Evolutionary conservation across 1,140 invertebrate genomes (phyloP).

Genomic region (Carposina sasakii): DNA sequence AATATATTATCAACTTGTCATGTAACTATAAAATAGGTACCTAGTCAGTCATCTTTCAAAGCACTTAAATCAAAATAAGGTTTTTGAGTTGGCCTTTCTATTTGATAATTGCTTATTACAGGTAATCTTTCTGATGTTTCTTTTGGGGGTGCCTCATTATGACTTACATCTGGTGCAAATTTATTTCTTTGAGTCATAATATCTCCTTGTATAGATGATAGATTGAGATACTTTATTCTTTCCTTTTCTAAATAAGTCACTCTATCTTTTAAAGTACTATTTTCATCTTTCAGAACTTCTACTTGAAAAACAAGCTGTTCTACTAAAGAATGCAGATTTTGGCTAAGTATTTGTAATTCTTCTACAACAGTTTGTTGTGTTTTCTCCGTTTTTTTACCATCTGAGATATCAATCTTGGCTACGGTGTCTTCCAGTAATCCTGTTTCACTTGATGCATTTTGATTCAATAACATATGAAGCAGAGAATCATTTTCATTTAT

Average conservation of each 20-base stretch:
- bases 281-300: constrained; percentile 75
- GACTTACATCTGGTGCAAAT: constrained; percentile 10
- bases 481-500: constrained; percentile 78
- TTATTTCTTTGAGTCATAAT: constrained; percentile 26
- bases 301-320: constrained; percentile 74
- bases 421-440: constrained; percentile 30
- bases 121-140: constrained; percentile 19
- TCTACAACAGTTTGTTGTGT: constrained; percentile 74
- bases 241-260: constrained; percentile 69
- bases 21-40: too few relatives aligned
- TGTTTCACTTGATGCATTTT: constrained; percentile 26
- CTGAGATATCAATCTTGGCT: constrained; percentile 29
- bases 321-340: constrained; percentile 73
- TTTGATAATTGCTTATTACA: constrained; percentile 10
- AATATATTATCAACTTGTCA: too few relatives aligned
- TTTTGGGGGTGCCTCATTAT: constrained; percentile 23
- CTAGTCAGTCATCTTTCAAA: constrained; percentile 28
- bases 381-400: constrained; percentile 73
- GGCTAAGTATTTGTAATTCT: constrained; percentile 75
- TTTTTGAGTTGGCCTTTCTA: constrained; percentile 19
- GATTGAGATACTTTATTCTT: constrained; percentile 53
- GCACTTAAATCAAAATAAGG: constrained; percentile 43
- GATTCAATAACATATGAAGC: constrained; percentile 57
- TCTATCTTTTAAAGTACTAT: constrained; percentile 68
- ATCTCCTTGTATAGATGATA: constrained; percentile 33